Percentiles rank a stretch among this genome's conserved stretches.
phyloP scores from a whole-genome alignment of 2,797 vertebrate genomes.

The Tragopan temminckii region DNA sequence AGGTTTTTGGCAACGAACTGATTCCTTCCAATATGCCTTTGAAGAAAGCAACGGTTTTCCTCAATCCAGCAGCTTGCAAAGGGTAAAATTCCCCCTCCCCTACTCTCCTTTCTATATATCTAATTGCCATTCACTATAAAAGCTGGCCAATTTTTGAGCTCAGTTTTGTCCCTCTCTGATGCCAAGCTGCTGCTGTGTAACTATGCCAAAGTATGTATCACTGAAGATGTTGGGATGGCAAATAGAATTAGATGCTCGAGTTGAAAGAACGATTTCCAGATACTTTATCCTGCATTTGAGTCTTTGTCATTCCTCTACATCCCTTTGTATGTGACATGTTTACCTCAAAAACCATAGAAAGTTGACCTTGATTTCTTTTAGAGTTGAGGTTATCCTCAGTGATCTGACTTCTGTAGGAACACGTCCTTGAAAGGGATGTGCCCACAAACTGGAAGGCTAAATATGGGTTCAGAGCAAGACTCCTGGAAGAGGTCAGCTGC shows the following conservation, averaged over 20 bases:
- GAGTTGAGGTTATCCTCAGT: background rate
- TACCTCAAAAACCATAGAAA: background rate
- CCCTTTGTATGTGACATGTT: background rate
- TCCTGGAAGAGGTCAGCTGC: background rate
- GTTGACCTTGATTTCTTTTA: slow-evolving; percentile 29
- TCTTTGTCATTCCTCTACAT: background rate
- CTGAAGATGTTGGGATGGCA: background rate
- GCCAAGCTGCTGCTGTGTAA: slow-evolving; percentile 11
- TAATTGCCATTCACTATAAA: background rate
- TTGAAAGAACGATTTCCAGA: background rate
- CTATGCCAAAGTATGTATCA: slow-evolving; percentile 16
- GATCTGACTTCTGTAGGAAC: background rate
- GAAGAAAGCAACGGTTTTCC: slow-evolving; percentile 92
- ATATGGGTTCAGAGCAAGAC: slow-evolving; percentile 2
- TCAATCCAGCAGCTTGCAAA: slow-evolving; percentile 92
- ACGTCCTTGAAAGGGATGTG: slow-evolving; percentile 39
- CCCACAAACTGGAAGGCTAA: slow-evolving; percentile 24
- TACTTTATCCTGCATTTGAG: background rate
- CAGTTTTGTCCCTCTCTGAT: slow-evolving; percentile 38
- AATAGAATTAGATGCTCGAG: background rate
- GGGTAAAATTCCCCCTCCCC: slow-evolving; percentile 81
- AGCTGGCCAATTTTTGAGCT: slow-evolving; percentile 10
- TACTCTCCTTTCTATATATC: background rate
- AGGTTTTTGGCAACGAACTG: slow-evolving; percentile 89
- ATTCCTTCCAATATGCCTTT: slow-evolving; percentile 84